These are phyloP conservation scores for Phylloscopus collybita DNA, from an alignment of 2,797 vertebrate species.

Conservation along the genomic window DNA sequence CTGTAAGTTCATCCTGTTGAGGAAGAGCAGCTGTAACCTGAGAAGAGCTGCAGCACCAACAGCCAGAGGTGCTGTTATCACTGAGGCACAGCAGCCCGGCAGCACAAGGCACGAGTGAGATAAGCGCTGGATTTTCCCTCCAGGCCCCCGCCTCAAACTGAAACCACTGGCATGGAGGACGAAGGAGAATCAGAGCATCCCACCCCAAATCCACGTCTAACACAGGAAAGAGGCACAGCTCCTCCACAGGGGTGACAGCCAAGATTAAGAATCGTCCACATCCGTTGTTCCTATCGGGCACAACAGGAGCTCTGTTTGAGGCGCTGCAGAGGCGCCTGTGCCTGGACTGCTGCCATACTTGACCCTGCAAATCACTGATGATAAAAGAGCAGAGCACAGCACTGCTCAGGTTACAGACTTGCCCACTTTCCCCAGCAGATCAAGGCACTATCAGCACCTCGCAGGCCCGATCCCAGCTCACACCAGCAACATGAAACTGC, in stretches of 20 bases:
- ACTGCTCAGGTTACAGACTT: rapidly evolving
- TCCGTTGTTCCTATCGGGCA: not conserved
- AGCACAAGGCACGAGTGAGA: not conserved
- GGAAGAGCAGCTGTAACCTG: not conserved
- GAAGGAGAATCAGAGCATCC: not conserved
- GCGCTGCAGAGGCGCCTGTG: rapidly evolving
- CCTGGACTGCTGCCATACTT: not conserved
- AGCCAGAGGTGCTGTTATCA: not conserved
- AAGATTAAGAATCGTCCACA: not conserved
- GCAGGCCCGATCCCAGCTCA: not conserved
- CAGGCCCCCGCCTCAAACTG: not conserved
- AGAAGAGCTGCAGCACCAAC: not conserved
- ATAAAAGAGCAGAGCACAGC: not conserved
- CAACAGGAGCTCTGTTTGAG: not conserved
- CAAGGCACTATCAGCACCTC: not conserved
- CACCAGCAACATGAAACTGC: rapidly evolving
- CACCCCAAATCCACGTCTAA: rapidly evolving
- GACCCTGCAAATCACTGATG: not conserved
- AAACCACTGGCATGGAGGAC: not conserved
- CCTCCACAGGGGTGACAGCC: not conserved
- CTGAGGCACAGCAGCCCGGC: not conserved
- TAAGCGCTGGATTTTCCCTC: not conserved
- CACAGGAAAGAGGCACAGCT: rapidly evolving
- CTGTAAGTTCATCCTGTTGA: not conserved
- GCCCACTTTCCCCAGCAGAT: rapidly evolving